Conservation (phyloP, 2,113 vertebrate species). For the Tragelaphus imberbis region DNA sequence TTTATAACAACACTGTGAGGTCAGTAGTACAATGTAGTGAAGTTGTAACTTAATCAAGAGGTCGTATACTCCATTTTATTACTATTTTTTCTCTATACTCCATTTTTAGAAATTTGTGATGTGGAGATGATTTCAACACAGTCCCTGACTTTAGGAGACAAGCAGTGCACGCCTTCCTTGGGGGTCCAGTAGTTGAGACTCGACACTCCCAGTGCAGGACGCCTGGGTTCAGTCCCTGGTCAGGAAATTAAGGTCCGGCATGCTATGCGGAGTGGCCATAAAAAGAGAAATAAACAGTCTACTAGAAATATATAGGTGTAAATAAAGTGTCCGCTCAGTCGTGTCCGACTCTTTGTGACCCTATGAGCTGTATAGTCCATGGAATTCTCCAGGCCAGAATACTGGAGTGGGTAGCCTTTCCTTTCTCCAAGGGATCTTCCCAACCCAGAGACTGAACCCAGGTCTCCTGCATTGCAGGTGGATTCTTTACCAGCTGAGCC, state of each 20-base stretch:
- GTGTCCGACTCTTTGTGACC: background rate
- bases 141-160: background rate
- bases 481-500: too few species aligned
- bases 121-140: background rate
- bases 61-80: background rate
- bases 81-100: background rate
- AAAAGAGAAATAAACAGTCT: background rate
- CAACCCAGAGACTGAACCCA: too few species aligned
- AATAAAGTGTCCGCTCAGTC: background rate
- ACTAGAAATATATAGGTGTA: background rate
- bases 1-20: background rate
- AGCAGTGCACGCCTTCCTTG: background rate
- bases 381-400: too few species aligned
- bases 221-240: background rate
- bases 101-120: background rate
- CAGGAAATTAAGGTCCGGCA: background rate
- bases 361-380: too few species aligned
- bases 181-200: fast-evolving
- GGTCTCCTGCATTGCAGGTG: fast-evolving
- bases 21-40: background rate
- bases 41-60: background rate
- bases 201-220: background rate
- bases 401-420: too few species aligned
- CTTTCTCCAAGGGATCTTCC: too few species aligned
- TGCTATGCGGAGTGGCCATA: background rate